Base-by-base conservation (phyloP, 2,797 vertebrate genomes). In the Anas georgica region DNA sequence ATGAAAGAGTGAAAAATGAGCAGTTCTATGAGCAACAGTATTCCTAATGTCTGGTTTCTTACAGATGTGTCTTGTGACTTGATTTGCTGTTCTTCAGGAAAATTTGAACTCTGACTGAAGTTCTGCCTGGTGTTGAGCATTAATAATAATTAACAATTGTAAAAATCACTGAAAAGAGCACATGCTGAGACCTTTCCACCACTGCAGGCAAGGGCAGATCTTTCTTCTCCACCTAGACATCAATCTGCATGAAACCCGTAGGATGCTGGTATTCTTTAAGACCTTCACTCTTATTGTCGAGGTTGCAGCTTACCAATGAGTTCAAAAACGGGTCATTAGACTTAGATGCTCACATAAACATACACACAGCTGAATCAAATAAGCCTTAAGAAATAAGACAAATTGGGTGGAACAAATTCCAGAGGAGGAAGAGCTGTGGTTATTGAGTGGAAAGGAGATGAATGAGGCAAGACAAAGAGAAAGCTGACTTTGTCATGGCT, bases 401-500 rank as follows among this genome's bases (percentile, higher is more conserved):
- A 92, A 96, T 82, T 92, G 92, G 31, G 92, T 90, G 89, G 91
- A 95, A 95, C 63, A 86, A 95, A 93, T 92, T 88, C 77, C 67
- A 60, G 63, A 85, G 88, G 86, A 93, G 77, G 89, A 94, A 41
- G 69, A 89, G 55, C 59, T 91, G 46, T 79, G 76, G 55, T 92
- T 92, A 91, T 86, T 52, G 82, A 94, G 85, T 84, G 87, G 87
- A 96, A 94, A 81, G 87, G 80, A 96, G 81, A 90, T 45, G 94
- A 94, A 95, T 93, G 92, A 95, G 67, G 91, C 83, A 92, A 87
- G 74, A 90, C 58, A 69, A 81, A 93, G 59, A 83, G 87, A 93
- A 91, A 95, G 79, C 81, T 69, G 67, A 88, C 76, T 93, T 87
- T 83, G 55, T 91, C 83, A 56, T 86, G 83, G 83, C 92, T 95